A percentile compares a stretch with the other conserved stretches of the same genome.
phyloP scores from a whole-genome alignment of 2,888 invertebrate species.

The Dorcus parallelipipedus region DNA sequence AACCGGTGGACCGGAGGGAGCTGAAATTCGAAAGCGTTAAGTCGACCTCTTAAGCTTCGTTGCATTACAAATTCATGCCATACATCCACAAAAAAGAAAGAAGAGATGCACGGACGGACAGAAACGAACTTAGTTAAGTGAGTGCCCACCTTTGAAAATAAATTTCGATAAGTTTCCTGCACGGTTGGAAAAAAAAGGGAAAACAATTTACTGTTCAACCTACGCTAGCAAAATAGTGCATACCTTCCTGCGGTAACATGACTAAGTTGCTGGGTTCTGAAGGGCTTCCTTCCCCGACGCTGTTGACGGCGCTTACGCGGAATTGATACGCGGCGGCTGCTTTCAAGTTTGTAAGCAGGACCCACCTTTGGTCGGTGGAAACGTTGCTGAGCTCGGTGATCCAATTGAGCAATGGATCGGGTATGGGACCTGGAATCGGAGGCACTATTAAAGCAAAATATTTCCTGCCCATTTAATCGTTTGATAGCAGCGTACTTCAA shows the following conservation, averaged over 20 bases:
- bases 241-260: slow-evolving; percentile 94
- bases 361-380: slow-evolving; percentile 74
- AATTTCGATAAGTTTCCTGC: slow-evolving; percentile 47
- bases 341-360: slow-evolving; percentile 78
- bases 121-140: neutral
- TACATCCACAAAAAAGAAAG: neutral
- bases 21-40: slow-evolving; percentile 50
- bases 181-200: slow-evolving; percentile 38
- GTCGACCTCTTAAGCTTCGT: neutral
- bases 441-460: slow-evolving; percentile 42
- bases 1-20: slow-evolving; percentile 93
- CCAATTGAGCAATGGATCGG: slow-evolving; percentile 84
- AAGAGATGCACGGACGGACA: no score
- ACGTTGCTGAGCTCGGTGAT: slow-evolving; percentile 84
- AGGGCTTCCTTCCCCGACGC: slow-evolving; percentile 90
- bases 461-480: slow-evolving; percentile 12
- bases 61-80: neutral
- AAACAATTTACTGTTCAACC: slow-evolving; percentile 40
- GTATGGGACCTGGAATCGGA: slow-evolving; percentile 72
- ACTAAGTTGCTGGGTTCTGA: slow-evolving; percentile 88
- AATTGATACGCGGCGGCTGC: slow-evolving; percentile 97
- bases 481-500: slow-evolving; percentile 3
- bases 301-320: slow-evolving; percentile 93
- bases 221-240: slow-evolving; percentile 36
- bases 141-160: slow-evolving; percentile 46